Percentiles rank a stretch among this genome's conserved stretches.
phyloP scores from a whole-genome alignment of 2,113 vertebrate genomes.

The Labeo rohita region DNA sequence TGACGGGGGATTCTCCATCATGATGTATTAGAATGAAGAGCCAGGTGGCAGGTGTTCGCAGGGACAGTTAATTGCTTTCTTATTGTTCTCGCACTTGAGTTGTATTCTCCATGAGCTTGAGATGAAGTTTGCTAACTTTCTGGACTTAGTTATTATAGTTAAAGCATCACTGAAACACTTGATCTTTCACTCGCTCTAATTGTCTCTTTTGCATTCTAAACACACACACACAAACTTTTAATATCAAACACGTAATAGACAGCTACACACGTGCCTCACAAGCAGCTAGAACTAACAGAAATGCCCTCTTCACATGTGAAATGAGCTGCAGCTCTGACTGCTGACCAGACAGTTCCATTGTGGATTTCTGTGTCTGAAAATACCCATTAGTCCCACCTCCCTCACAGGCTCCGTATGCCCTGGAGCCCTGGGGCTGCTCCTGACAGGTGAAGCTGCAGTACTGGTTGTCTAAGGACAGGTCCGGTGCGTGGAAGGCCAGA shows the following conservation, averaged over 20 bases:
- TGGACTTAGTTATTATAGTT: slow-evolving; percentile 3
- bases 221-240: not conserved
- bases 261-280: no score
- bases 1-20: slow-evolving; percentile 68
- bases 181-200: not conserved
- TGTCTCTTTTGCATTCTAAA: not conserved
- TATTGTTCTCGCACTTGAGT: slow-evolving; percentile 38
- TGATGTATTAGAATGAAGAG: slow-evolving; percentile 62
- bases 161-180: slow-evolving; percentile 8
- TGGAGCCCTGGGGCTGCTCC: not conserved
- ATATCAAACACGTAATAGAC: not conserved
- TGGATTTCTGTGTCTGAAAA: not conserved
- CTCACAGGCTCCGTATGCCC: not conserved
- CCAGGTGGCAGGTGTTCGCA: slow-evolving; percentile 65
- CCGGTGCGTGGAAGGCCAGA: not conserved
- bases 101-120: slow-evolving; percentile 15
- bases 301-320: not conserved
- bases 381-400: not conserved
- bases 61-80: slow-evolving; percentile 66
- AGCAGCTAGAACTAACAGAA: not conserved
- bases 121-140: slow-evolving; percentile 34
- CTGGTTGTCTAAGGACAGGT: not conserved
- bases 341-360: not conserved
- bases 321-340: not conserved
- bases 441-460: not conserved